phyloP scores from a whole-genome alignment of 2,888 invertebrate genomes.

The Dorcus parallelipipedus region DNA sequence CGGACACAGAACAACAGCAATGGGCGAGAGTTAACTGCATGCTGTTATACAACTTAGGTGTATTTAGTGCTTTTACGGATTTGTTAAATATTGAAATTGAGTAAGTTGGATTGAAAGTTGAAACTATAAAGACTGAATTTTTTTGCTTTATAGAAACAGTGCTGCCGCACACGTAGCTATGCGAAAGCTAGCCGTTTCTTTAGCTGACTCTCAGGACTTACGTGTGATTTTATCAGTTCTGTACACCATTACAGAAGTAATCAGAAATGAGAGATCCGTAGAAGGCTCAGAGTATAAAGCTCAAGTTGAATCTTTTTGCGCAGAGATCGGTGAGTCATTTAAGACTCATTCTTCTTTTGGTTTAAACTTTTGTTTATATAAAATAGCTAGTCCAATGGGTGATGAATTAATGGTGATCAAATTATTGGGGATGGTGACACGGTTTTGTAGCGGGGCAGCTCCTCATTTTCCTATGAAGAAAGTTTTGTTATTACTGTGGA shows the following conservation, averaged over 20 bases:
- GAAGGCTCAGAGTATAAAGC: slow-evolving; percentile 47
- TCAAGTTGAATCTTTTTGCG: slow-evolving; percentile 56
- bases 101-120: slow-evolving; percentile 45
- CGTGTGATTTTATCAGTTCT: slow-evolving; percentile 89
- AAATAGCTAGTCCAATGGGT: slow-evolving; percentile 54
- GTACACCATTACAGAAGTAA: slow-evolving; percentile 93
- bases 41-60: slow-evolving; percentile 83
- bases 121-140: not conserved
- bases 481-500: slow-evolving; percentile 92
- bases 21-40: slow-evolving; percentile 84
- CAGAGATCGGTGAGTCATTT: slow-evolving; percentile 52
- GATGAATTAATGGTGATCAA: slow-evolving; percentile 87
- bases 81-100: slow-evolving; percentile 94
- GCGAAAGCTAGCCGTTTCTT: slow-evolving; percentile 73
- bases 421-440: slow-evolving; percentile 92
- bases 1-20: slow-evolving; percentile 83
- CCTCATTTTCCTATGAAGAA: slow-evolving; percentile 99
- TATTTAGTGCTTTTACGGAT: slow-evolving; percentile 87
- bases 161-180: slow-evolving; percentile 69
- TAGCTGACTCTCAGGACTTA: slow-evolving; percentile 89
- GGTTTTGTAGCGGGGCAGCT: slow-evolving; percentile 91
- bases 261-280: slow-evolving; percentile 66
- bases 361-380: not conserved
- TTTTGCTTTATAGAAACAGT: slow-evolving; percentile 53
- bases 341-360: not conserved